Evolutionary conservation across 1,140 invertebrate genomes (phyloP), one percentile per base, ranked within the genome.

Genomic region (Zaprionus nigranus): DNA sequence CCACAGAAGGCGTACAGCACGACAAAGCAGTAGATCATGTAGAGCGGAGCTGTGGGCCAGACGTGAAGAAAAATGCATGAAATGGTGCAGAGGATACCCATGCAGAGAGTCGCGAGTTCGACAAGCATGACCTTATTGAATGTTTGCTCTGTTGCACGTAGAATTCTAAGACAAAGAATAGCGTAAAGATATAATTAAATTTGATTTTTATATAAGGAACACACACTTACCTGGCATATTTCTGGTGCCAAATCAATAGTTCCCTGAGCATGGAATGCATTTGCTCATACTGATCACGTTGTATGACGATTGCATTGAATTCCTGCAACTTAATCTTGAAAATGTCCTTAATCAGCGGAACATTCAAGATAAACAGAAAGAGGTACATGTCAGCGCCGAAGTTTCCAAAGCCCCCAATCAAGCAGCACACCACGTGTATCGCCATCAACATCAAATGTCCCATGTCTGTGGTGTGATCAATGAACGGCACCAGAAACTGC

Each of bases 331-430:
- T 88, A 0, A 65, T 63, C 2, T 61, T 76, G 0, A 88, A 76
- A 6, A 88, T 74, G 15, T 88, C 78, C 67, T 77, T 85, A 4
- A 90, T 34, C 12, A 90, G 20, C 1, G 86, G 82, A 5, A 90
- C 54, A 57, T 90, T 79, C 5, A 61, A 40, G 7, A 86, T 75
- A 7, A 75, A 90, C 0, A 90, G 36, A 20, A 90, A 90, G 0
- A 90, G 38, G 24, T 81, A 90, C 82, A 90, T 90, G 34, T 90
- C 86, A 3, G 82, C 75, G 5, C 82, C 86, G 43, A 82, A 90
- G 38, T 90, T 86, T 0, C 86, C 86, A 26, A 90, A 83, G 1
- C 62, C 75, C 2, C 86, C 86, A 17, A 86, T 65, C 2, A 9
- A 3, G 0, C 81, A 17, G 1, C 79, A 53, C 6, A 22, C n/a